These are phyloP conservation scores for Caenorhabditis imperialis DNA, from an alignment of 2,888 invertebrate species.

Conservation along the genomic window DNA sequence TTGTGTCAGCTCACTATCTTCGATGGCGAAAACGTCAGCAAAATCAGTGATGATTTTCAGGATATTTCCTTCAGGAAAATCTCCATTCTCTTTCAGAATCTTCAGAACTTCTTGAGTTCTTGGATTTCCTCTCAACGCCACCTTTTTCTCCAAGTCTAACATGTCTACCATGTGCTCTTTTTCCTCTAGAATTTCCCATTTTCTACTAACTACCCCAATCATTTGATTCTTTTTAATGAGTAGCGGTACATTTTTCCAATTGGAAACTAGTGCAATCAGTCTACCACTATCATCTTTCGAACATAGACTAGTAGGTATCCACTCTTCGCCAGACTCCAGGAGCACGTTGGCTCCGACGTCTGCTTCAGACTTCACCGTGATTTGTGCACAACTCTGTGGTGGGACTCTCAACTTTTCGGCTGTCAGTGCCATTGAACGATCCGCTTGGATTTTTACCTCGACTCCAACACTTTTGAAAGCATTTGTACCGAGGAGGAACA, in stretches of 20 bases:
- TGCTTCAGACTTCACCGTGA: background rate
- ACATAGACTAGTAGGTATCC: background rate
- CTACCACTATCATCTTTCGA: background rate
- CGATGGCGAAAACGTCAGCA: constrained; percentile 29
- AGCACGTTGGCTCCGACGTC: background rate
- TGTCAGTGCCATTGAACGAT: background rate
- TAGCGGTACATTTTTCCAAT: background rate
- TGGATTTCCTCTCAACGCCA: background rate
- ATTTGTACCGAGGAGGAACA: constrained; percentile 9
- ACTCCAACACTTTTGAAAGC: constrained; percentile 4
- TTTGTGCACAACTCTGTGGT: constrained; percentile 5
- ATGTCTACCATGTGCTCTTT: too few species aligned
- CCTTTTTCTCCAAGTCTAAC: background rate
- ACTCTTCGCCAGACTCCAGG: background rate
- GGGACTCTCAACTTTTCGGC: background rate
- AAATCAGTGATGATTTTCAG: background rate
- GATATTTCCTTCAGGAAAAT: background rate
- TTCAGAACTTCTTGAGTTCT: background rate
- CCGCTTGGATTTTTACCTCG: background rate
- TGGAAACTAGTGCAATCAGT: background rate
- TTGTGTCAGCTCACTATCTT: constrained; percentile 26
- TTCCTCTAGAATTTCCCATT: background rate
- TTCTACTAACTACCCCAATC: background rate
- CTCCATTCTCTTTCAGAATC: background rate
- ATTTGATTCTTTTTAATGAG: background rate